Base-by-base conservation (phyloP, 2,888 invertebrate species). In the Heliconius ethilla region DNA sequence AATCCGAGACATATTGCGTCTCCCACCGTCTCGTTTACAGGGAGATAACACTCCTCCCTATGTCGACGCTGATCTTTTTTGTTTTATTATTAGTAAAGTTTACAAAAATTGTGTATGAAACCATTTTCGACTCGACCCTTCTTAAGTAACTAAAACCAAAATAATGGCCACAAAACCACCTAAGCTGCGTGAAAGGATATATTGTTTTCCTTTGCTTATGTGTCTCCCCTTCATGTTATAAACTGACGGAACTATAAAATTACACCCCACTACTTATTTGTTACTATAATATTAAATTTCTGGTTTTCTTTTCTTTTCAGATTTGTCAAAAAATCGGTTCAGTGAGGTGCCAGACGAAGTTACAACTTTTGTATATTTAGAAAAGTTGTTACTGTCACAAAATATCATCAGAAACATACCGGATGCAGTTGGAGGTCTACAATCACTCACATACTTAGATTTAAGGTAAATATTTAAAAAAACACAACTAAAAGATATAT, bases 351-450 rank as follows among this genome's bases (percentile, higher is more conserved):
- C 99, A 77, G 96, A 96, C 88, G 98, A 98, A 95, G 95, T 99
- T 83, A 98, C 98, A 82, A 96, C 97, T 81, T 98, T 97, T 92
- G 95, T 96, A 84, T 98, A 97, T 91, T 95, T 99, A 91, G 99
- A 99, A 95, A 97, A 97, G 87, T 95, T 99, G 83, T 95, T 97
- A 85, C 96, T 98, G 84, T 98, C 98, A 91, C 98, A 98, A 95
- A 99, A 99, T 95, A 96, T 97, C 83, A 97, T 99, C 88, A 96
- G 98, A 87, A 96, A 96, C 86, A 96, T 99, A 87, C 98, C 99
- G 77, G 97, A 98, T 86, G 96, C 97, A 55, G 96, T 99, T 80
- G 96, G 96, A 81, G 96, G 96, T 90, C 95, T 99, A 78, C 97
- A 98, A 88, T 97, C 97, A 83, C 96, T 99, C 78, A 97, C 97